Conservation (phyloP, 1,140 invertebrate genomes). For the Micrasema longulum region DNA sequence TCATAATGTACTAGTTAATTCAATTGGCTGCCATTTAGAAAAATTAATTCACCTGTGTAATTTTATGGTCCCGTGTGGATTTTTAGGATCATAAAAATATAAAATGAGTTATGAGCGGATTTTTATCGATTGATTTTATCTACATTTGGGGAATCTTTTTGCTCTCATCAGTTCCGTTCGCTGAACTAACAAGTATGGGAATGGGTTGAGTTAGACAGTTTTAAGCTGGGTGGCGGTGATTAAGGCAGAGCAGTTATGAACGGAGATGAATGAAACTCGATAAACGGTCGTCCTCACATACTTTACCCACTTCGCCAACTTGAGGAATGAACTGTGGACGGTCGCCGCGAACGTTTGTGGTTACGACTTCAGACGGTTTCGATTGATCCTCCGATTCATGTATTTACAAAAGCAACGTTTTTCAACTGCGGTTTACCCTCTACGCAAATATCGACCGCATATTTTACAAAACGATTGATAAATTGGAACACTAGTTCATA, state of each 20-base stretch:
- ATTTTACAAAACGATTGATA: too few relatives aligned
- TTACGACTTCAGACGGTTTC: slow-evolving; percentile 49
- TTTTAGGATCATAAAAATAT: too few relatives aligned
- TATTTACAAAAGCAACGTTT: slow-evolving; percentile 16
- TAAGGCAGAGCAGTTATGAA: slow-evolving; percentile 30
- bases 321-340: not conserved
- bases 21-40: too few relatives aligned
- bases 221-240: slow-evolving; percentile 52
- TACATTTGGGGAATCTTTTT: slow-evolving; percentile 16
- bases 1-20: too few relatives aligned
- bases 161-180: slow-evolving; percentile 40
- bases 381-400: slow-evolving; percentile 31
- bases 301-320: too few relatives aligned
- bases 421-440: not conserved
- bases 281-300: slow-evolving; percentile 8
- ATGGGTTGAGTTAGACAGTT: too few relatives aligned
- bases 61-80: too few relatives aligned
- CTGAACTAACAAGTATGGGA: slow-evolving; percentile 51
- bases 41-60: too few relatives aligned
- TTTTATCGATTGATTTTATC: too few relatives aligned
- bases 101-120: too few relatives aligned
- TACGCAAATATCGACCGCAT: too few relatives aligned
- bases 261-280: slow-evolving; percentile 49
- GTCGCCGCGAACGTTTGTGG: slow-evolving; percentile 51
- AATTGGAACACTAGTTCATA: too few relatives aligned